Conservation (phyloP, 2,797 vertebrate genomes). For the Nyctibius grandis region DNA sequence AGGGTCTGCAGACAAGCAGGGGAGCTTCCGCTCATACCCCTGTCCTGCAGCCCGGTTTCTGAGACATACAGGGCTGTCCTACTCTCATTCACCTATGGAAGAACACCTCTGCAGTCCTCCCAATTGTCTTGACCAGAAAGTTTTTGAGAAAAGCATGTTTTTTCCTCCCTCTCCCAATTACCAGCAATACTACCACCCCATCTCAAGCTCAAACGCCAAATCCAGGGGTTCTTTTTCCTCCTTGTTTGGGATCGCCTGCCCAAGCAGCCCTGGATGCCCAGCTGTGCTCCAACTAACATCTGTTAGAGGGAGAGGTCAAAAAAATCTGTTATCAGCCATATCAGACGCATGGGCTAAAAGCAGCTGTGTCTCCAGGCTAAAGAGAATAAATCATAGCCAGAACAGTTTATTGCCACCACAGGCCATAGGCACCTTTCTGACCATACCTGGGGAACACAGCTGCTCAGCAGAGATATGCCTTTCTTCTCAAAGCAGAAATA, state of each 20-base stretch:
- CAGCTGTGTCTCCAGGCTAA: background rate
- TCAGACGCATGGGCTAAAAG: background rate
- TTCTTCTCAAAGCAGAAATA: background rate
- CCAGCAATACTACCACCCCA: fast-evolving
- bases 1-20: fast-evolving
- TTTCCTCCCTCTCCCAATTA: background rate
- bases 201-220: background rate
- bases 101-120: background rate
- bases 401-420: background rate
- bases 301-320: background rate
- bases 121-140: background rate
- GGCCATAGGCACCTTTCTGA: background rate
- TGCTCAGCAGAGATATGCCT: background rate
- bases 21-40: fast-evolving
- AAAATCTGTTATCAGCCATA: background rate
- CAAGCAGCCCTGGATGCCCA: background rate
- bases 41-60: background rate
- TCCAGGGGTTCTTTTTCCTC: background rate
- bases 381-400: background rate
- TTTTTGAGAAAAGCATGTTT: background rate
- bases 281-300: background rate
- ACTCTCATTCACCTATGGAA: background rate
- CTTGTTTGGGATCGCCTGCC: background rate
- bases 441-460: background rate
- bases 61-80: fast-evolving